These are phyloP conservation scores for Pogonognathellus flavescens DNA, from an alignment of 1,140 invertebrate genomes.

Conservation along the genomic window DNA sequence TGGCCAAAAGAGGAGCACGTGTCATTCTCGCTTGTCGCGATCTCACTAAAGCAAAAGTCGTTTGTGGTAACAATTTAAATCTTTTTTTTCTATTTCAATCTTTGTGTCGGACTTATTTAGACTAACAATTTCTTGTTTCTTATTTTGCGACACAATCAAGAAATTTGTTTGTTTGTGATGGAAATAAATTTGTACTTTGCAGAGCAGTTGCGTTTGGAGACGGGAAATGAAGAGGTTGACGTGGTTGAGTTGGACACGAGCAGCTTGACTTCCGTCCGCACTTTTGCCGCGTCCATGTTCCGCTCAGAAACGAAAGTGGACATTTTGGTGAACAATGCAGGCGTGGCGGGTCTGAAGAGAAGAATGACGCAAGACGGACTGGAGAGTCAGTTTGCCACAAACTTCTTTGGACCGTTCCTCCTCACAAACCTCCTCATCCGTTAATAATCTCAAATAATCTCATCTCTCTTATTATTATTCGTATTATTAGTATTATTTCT, in stretches of 20 bases:
- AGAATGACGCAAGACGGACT: conserved; percentile 69
- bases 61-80: conserved; percentile 58
- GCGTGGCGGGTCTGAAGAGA: conserved; percentile 66
- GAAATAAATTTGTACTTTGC: conserved; percentile 6
- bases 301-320: conserved; percentile 70
- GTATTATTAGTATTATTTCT: not conserved
- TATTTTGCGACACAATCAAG: too few relatives aligned
- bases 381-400: conserved; percentile 76
- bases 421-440: conserved; percentile 81
- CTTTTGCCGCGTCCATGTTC: conserved; percentile 68
- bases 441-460: too few relatives aligned
- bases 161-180: not conserved
- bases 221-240: conserved; percentile 60
- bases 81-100: not conserved
- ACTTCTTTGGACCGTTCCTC: conserved; percentile 89
- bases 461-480: too few relatives aligned
- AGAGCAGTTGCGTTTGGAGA: conserved; percentile 69
- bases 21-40: conserved; percentile 73
- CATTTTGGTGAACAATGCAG: conserved; percentile 75
- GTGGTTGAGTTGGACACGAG: conserved; percentile 70
- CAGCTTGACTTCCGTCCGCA: conserved; percentile 69
- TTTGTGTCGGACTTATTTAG: too few relatives aligned
- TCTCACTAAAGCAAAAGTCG: conserved; percentile 68
- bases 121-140: too few relatives aligned
- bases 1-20: conserved; percentile 70